Base-by-base conservation (phyloP, 2,113 vertebrate species). In the Conger conger region DNA sequence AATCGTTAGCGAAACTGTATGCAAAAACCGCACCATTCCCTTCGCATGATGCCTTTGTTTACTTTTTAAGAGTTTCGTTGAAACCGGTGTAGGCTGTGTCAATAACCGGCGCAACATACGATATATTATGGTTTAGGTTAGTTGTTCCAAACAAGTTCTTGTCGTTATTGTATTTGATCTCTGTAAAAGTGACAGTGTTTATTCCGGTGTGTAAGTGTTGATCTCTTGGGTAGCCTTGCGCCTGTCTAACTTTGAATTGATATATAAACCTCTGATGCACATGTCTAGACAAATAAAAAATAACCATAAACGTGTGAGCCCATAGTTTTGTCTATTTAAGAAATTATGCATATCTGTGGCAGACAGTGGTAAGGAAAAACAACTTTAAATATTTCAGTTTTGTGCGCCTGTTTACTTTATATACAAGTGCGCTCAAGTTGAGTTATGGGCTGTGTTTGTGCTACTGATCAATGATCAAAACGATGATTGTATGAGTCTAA, bases 1-100 rank as follows among this genome's bases (percentile, higher is more conserved):
- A n/a, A 11, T 5, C 2, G 0, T 33, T 33, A 73, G 1, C 5
- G 4, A 27, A 63, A 27, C 18, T 0, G 54, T 23, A 63, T 27
- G 57, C 68, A 73, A 73, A 30, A 73, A 73, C 20, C 3, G 27
- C 11, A 73, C 68, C 68, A 15, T 73, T n/a, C 27, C 27, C 60
- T 68, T n/a, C 27, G 27, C 13, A 33, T 13, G n/a, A 73, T 30
- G 68, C 20, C 27, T 73, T 73, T 73, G 68, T 78, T 78, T 78
- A 78, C 37, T 38, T 78, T 63, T 78, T 6, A 73, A 27, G 76
- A 78, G 76, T 78, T 78, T 78, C 36, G 76, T 78, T 78, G 76
- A 78, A 38, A 78, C 76, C 36, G 36, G 18, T 36, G 17, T 38
- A 36, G 16, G 76, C 13, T 37, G 11, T 37, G 35, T 76, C 73